phyloP scores from a whole-genome alignment of 2,888 invertebrate genomes.

The Melipona bicolor region DNA sequence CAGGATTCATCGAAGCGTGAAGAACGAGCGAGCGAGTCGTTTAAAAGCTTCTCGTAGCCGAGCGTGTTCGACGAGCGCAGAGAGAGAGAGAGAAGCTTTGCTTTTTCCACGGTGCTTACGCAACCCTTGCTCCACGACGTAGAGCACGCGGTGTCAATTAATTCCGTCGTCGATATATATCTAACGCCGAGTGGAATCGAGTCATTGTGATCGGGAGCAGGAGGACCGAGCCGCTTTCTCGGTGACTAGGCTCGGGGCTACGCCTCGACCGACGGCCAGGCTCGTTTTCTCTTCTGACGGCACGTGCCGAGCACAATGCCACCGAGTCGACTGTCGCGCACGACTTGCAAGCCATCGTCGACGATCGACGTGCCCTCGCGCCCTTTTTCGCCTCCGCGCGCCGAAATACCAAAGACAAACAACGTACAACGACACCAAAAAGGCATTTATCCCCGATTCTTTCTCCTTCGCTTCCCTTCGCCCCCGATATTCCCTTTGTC shows the following conservation, averaged over 20 bases:
- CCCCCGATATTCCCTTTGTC: background rate
- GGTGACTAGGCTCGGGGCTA: slow-evolving; percentile 52
- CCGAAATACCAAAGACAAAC: slow-evolving; percentile 83
- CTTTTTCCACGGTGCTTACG: slow-evolving; percentile 81
- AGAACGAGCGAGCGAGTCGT: slow-evolving; percentile 26
- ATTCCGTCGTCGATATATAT: slow-evolving; percentile 72
- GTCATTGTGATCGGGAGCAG: slow-evolving; percentile 41
- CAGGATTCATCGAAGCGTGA: slow-evolving; percentile 62
- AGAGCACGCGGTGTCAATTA: slow-evolving; percentile 83
- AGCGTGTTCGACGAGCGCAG: background rate
- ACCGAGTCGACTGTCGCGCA: slow-evolving; percentile 77
- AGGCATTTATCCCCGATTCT: slow-evolving; percentile 74
- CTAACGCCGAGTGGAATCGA: slow-evolving; percentile 29
- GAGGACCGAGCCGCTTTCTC: slow-evolving; percentile 44
- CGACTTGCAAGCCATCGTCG: slow-evolving; percentile 76
- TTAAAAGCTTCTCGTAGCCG: slow-evolving; percentile 43
- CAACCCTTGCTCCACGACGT: slow-evolving; percentile 76
- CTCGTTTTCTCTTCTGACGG: slow-evolving; percentile 74
- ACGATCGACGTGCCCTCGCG: slow-evolving; percentile 80
- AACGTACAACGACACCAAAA: slow-evolving; percentile 78
- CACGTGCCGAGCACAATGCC: slow-evolving; percentile 82
- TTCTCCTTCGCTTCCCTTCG: slow-evolving; percentile 23
- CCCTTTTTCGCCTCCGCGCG: slow-evolving; percentile 65
- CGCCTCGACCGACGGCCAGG: slow-evolving; percentile 61
- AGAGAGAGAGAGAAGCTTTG: slow-evolving; percentile 22